These are phyloP conservation scores for Thalassoma bifasciatum DNA, from an alignment of 2,113 vertebrate genomes.

Conservation along the genomic window DNA sequence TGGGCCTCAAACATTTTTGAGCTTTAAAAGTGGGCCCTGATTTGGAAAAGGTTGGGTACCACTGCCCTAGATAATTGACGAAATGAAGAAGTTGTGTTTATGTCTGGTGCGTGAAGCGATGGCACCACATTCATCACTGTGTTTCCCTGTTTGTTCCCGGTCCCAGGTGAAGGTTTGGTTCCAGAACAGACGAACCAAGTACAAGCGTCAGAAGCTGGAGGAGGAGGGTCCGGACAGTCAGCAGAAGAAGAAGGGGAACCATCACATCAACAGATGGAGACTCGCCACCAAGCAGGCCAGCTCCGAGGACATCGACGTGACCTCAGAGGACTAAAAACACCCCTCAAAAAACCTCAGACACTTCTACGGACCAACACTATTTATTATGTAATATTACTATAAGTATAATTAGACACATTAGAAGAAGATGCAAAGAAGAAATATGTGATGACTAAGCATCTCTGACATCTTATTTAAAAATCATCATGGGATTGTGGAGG, in stretches of 20 bases:
- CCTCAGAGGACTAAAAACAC: conserved; percentile 86
- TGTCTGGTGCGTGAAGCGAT: too few relatives aligned
- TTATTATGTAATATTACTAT: conserved; percentile 82
- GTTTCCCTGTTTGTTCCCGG: neutral
- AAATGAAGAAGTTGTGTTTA: too few relatives aligned
- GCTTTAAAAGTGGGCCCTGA: too few relatives aligned
- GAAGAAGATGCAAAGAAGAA: conserved; percentile 56
- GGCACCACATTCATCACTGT: neutral
- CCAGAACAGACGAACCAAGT: conserved; percentile 97
- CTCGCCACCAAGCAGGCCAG: conserved; percentile 95
- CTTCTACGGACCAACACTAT: conserved; percentile 80
- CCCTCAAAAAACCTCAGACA: conserved; percentile 13
- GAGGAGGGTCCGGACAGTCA: conserved; percentile 95
- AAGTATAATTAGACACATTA: conserved; percentile 70
- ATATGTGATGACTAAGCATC: conserved; percentile 36
- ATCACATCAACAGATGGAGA: conserved; percentile 98
- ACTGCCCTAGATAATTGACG: too few relatives aligned
- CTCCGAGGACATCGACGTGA: conserved; percentile 96
- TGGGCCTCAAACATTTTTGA: too few relatives aligned
- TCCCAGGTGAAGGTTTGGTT: conserved; percentile 98
- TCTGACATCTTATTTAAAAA: too few relatives aligned
- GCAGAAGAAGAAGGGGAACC: conserved; percentile 97
- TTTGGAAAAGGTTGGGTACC: too few relatives aligned
- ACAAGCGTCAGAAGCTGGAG: conserved; percentile 98
- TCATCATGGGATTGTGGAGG: conserved; percentile 19